Percentiles rank a stretch among this genome's conserved stretches.
Evolutionary conservation across 1,140 invertebrate species (phyloP).

Genomic region (Globodera rostochiensis): DNA sequence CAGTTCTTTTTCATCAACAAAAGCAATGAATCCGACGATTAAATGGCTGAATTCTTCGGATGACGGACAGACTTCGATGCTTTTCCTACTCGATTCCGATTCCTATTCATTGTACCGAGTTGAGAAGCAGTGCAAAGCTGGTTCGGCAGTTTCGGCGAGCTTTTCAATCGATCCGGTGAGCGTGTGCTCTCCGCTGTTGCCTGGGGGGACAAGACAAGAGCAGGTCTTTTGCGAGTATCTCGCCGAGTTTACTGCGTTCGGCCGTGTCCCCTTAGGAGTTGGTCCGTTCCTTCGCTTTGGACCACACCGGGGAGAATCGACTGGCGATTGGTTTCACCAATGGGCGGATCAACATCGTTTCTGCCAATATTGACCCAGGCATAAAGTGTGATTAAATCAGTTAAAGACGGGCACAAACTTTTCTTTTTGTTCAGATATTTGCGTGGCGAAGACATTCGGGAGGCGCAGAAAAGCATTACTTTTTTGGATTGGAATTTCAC

Average conservation of each 20-base stretch:
- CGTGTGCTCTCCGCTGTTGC: neutral
- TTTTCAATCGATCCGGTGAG: slow-evolving; percentile 1
- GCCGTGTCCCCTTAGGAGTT: slow-evolving; percentile 6
- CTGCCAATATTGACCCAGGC: slow-evolving; percentile 11
- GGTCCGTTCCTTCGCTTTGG: slow-evolving; percentile 26
- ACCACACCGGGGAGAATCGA: slow-evolving; percentile 24
- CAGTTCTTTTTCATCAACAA: neutral
- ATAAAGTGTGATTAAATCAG: slow-evolving; percentile 13
- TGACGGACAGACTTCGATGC: slow-evolving; percentile 6
- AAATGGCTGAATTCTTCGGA: slow-evolving; percentile 26
- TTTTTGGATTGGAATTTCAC: slow-evolving; percentile 32
- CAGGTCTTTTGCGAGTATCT: slow-evolving; percentile 14
- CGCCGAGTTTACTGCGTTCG: neutral
- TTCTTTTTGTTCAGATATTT: slow-evolving; percentile 2
- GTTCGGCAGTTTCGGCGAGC: neutral
- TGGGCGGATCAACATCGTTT: slow-evolving; percentile 30
- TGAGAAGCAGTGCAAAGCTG: neutral
- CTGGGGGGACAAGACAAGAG: slow-evolving; percentile 24
- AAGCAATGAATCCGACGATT: slow-evolving; percentile 14
- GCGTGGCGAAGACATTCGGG: slow-evolving; percentile 32
- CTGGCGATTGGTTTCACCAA: slow-evolving; percentile 34
- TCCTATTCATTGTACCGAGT: slow-evolving; percentile 25
- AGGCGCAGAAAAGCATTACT: slow-evolving; percentile 32
- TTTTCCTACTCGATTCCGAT: slow-evolving; percentile 33
- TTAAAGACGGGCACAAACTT: neutral